phyloP scores from a whole-genome alignment of 2,113 vertebrate genomes.

The Notiomystis cincta region DNA sequence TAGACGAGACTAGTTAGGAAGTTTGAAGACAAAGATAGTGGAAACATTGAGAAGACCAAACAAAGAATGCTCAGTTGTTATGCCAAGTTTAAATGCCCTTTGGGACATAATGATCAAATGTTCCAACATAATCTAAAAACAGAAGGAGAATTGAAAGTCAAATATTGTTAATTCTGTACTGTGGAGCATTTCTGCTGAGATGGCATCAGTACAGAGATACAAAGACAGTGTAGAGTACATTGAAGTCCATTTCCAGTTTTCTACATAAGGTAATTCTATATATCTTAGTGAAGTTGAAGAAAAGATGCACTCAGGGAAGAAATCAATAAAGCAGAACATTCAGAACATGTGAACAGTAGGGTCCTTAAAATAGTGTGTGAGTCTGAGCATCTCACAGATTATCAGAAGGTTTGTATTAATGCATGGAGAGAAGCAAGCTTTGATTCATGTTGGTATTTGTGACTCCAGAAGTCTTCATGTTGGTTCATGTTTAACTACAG shows the following conservation, averaged over 20 bases:
- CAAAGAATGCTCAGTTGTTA: neutral
- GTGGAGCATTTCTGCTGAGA: neutral
- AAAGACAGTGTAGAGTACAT: neutral
- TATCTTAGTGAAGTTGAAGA: neutral
- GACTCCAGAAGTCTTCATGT: neutral
- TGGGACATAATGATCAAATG: neutral
- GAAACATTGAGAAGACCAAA: neutral
- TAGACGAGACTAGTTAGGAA: neutral
- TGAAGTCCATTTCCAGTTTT: neutral
- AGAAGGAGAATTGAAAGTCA: neutral
- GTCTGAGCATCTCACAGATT: neutral
- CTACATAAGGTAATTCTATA: accelerated
- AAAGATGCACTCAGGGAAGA: neutral
- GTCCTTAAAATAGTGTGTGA: neutral
- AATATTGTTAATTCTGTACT: neutral
- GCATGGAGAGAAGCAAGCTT: neutral
- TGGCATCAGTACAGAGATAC: neutral
- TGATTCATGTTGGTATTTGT: neutral
- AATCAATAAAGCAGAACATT: neutral
- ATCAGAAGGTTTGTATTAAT: neutral
- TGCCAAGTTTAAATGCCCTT: neutral
- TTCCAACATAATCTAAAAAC: neutral
- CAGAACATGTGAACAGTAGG: neutral
- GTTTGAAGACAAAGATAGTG: neutral
- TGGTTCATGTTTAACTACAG: neutral